Evolutionary conservation across 2,797 vertebrate genomes (phyloP).

Genomic region (Oreochromis grahami): DNA sequence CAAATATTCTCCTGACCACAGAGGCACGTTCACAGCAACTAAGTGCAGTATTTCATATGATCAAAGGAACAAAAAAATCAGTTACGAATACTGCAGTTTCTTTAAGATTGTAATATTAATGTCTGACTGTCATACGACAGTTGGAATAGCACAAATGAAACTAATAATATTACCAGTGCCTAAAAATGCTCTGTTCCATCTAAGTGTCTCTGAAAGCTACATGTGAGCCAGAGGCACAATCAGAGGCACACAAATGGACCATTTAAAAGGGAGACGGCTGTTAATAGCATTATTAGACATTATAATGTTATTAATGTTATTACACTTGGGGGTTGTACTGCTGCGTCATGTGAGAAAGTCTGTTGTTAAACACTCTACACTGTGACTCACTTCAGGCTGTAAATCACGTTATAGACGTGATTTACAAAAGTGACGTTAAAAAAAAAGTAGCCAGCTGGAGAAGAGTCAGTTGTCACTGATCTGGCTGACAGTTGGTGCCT

Average conservation of each 20-base stretch:
- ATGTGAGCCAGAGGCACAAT: background rate
- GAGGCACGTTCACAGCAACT: background rate
- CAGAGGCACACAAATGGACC: background rate
- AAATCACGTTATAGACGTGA: slow-evolving; percentile 7
- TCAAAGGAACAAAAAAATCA: background rate
- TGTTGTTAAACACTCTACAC: background rate
- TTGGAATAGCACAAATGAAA: background rate
- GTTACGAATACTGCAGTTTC: background rate
- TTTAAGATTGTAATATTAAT: background rate
- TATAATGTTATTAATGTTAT: background rate
- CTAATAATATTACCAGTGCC: background rate
- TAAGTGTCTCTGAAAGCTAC: background rate
- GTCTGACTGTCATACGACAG: background rate
- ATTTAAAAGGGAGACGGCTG: background rate
- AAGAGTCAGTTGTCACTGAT: slow-evolving; percentile 40
- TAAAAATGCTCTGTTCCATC: background rate
- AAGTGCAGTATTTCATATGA: background rate
- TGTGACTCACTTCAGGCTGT: background rate
- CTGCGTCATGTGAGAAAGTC: background rate
- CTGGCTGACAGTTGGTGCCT: slow-evolving; percentile 44
- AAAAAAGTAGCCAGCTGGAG: slow-evolving; percentile 37
- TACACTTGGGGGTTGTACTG: background rate
- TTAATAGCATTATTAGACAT: slow-evolving; percentile 8
- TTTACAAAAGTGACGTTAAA: slow-evolving; percentile 6
- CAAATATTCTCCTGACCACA: slow-evolving; percentile 2